A percentile compares a stretch with the other conserved stretches of the same genome.
phyloP scores from a whole-genome alignment of 1,140 invertebrate genomes.

The Aphelenchoides avenae region DNA sequence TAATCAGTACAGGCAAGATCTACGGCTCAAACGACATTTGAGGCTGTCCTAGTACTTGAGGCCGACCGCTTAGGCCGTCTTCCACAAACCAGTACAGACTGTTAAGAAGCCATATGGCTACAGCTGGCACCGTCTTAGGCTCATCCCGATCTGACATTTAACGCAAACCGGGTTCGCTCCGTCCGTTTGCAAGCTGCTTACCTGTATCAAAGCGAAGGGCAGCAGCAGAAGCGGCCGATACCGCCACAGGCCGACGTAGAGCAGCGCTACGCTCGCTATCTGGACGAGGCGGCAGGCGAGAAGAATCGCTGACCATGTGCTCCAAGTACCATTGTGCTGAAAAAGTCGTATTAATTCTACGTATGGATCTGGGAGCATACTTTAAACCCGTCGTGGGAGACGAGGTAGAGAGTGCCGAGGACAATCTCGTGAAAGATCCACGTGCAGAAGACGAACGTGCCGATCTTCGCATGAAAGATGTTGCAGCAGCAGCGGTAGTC shows the following conservation, averaged over 20 bases:
- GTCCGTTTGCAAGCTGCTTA: neutral
- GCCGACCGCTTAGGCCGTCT: neutral
- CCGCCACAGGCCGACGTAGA: conserved; percentile 26
- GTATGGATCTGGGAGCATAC: neutral
- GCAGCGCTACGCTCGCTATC: conserved; percentile 15
- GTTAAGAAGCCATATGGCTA: no score
- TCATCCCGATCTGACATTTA: neutral
- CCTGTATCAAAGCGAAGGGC: conserved; percentile 12
- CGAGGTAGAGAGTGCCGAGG: conserved; percentile 23
- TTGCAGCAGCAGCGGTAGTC: conserved; percentile 33
- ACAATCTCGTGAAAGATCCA: conserved; percentile 29
- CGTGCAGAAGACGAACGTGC: conserved; percentile 29
- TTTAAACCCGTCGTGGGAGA: conserved; percentile 11
- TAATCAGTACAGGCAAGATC: no score
- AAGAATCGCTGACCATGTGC: conserved; percentile 1
- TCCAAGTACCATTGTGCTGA: conserved; percentile 4
- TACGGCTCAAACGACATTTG: no score
- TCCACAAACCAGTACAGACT: no score
- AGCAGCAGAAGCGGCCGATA: conserved; percentile 16
- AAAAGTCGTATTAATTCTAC: neutral
- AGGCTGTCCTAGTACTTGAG: no score
- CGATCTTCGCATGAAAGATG: conserved; percentile 33
- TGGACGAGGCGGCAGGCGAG: conserved; percentile 29
- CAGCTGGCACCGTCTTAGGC: no score
- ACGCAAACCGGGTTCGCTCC: neutral